These are phyloP conservation scores for Elymnias hypermnestra DNA, from an alignment of 1,140 invertebrate genomes.

Conservation along the genomic window DNA sequence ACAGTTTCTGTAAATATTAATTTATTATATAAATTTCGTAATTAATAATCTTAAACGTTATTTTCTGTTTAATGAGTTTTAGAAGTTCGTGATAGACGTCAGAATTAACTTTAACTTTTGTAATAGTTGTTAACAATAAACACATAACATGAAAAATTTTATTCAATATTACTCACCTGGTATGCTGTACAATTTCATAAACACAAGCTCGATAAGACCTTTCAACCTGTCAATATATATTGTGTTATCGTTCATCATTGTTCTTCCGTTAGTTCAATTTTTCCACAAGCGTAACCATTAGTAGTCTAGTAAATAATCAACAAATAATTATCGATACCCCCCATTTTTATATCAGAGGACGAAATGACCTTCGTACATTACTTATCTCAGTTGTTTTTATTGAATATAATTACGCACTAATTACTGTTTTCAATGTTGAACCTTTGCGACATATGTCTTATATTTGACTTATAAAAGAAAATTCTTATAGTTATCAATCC, in stretches of 20 bases:
- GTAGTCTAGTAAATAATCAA: slow-evolving; percentile 7
- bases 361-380: slow-evolving; percentile 4
- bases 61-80: too few species aligned
- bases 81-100: too few species aligned
- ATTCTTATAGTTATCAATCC: too few species aligned
- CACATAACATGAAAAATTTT: too few species aligned
- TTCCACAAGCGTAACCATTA: not conserved
- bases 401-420: slow-evolving; percentile 1
- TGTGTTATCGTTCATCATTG: slow-evolving; percentile 11
- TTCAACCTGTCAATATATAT: slow-evolving; percentile 6
- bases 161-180: slow-evolving; percentile 5
- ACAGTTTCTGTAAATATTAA: too few species aligned
- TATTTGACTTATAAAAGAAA: too few species aligned
- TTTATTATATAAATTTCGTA: too few species aligned
- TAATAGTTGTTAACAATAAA: too few species aligned
- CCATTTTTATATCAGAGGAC: slow-evolving; percentile 7
- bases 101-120: too few species aligned
- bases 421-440: too few species aligned
- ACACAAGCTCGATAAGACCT: slow-evolving; percentile 9
- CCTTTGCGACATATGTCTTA: too few species aligned
- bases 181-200: slow-evolving; percentile 1
- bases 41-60: too few species aligned
- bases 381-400: slow-evolving; percentile 11
- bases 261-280: not conserved
- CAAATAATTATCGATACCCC: not conserved